Percentiles rank a stretch among this genome's conserved stretches.
Conservation (phyloP, 2,797 vertebrate genomes). For the Prionace glauca region DNA sequence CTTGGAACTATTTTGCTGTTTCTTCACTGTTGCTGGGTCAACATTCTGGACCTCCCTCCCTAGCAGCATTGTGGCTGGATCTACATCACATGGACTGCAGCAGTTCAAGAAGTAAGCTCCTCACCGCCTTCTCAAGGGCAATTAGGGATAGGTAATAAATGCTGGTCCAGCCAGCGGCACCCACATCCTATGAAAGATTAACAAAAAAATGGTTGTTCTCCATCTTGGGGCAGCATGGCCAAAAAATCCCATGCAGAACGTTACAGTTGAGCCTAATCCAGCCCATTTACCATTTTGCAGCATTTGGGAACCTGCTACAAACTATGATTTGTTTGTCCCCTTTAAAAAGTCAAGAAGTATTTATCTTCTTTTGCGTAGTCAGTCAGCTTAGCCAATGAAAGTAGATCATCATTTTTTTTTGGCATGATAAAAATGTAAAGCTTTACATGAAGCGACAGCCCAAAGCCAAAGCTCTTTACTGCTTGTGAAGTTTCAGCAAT, state of each 20-base stretch:
- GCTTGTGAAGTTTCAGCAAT: neutral
- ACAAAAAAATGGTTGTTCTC: no score
- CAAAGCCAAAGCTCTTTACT: neutral
- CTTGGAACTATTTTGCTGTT: no score
- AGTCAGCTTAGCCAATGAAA: neutral
- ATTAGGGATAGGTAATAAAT: no score
- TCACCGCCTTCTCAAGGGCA: no score
- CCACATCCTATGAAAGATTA: no score
- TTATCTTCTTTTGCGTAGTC: neutral
- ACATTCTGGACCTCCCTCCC: no score
- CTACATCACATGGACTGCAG: no score
- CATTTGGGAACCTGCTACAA: neutral
- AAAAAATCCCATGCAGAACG: neutral
- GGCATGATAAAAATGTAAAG: neutral
- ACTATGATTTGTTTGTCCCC: neutral
- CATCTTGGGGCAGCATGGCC: no score
- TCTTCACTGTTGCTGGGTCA: no score
- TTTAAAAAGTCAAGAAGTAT: neutral
- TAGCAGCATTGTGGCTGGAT: no score
- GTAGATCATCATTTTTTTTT: neutral
- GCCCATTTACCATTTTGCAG: neutral
- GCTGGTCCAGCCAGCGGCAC: no score
- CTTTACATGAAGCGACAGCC: neutral
- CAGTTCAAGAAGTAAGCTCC: no score
- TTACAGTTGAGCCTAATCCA: neutral